Conservation (phyloP, 2,113 vertebrate genomes). For the Pelmatolapia mariae region DNA sequence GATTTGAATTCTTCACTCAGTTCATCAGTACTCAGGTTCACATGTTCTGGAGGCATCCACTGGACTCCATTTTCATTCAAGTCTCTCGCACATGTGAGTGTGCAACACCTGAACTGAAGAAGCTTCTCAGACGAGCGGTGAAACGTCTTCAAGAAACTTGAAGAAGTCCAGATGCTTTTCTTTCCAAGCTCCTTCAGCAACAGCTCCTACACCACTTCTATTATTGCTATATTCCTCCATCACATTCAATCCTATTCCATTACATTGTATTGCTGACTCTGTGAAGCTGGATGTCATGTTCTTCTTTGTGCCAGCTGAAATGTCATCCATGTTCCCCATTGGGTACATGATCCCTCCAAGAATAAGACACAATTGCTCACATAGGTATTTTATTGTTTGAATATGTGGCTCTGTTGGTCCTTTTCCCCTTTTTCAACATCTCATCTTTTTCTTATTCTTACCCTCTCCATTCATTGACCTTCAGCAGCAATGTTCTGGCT, state of each 20-base stretch:
- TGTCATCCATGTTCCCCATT: constrained; percentile 9
- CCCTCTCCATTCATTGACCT: neutral
- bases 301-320: constrained; percentile 12
- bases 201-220: neutral
- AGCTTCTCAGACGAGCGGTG: neutral
- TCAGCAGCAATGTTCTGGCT: neutral
- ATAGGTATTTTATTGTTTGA: neutral
- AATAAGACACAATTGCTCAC: neutral
- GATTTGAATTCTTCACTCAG: neutral
- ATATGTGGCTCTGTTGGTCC: neutral
- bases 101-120: neutral
- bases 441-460: neutral
- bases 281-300: neutral
- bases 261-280: constrained; percentile 22
- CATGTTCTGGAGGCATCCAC: neutral
- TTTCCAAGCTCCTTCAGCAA: neutral
- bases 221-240: constrained; percentile 24
- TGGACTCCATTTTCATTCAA: neutral
- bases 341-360: neutral
- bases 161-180: neutral
- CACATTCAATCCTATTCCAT: constrained; percentile 42
- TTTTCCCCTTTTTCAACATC: neutral
- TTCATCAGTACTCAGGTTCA: neutral
- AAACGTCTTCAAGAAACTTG: neutral
- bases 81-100: neutral